A percentile compares a stretch with the other conserved stretches of the same genome.
Evolutionary conservation across 2,113 vertebrate species (phyloP).

Genomic region (Esox niger): DNA sequence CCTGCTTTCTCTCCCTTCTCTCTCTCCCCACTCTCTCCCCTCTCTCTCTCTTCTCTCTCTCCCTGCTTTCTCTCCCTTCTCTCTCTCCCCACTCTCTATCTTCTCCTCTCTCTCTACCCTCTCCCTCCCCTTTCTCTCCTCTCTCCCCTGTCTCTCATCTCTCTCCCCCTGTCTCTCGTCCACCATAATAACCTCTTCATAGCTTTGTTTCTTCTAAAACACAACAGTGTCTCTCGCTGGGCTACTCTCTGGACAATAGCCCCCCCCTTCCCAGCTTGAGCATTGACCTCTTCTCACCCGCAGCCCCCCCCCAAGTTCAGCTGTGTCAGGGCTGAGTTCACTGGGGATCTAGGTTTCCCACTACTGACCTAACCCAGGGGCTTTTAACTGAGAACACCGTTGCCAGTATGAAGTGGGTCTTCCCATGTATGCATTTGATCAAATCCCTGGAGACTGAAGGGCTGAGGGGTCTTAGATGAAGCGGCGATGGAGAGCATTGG

Average conservation of each 20-base stretch:
- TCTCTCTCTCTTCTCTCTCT: too few species aligned
- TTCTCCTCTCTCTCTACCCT: too few species aligned
- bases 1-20: too few species aligned
- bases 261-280: conserved; percentile 1
- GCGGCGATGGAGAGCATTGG: neutral
- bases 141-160: neutral
- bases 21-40: too few species aligned
- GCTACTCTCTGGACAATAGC: conserved; percentile 12
- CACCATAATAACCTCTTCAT: neutral
- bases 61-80: too few species aligned
- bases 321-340: conserved; percentile 31
- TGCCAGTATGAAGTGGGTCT: conserved; percentile 21
- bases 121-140: neutral
- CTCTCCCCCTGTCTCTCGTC: neutral
- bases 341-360: conserved; percentile 4
- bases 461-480: neutral
- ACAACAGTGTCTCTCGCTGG: neutral
- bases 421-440: conserved; percentile 52
- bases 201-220: neutral
- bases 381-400: neutral
- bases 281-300: conserved; percentile 38
- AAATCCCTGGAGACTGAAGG: conserved; percentile 34
- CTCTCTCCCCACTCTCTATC: too few species aligned
- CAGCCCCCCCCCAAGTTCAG: conserved; percentile 36
- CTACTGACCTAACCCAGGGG: conserved; percentile 37